Base-by-base conservation (phyloP, 2,797 vertebrate species). In the Epinephelus malabaricus region DNA sequence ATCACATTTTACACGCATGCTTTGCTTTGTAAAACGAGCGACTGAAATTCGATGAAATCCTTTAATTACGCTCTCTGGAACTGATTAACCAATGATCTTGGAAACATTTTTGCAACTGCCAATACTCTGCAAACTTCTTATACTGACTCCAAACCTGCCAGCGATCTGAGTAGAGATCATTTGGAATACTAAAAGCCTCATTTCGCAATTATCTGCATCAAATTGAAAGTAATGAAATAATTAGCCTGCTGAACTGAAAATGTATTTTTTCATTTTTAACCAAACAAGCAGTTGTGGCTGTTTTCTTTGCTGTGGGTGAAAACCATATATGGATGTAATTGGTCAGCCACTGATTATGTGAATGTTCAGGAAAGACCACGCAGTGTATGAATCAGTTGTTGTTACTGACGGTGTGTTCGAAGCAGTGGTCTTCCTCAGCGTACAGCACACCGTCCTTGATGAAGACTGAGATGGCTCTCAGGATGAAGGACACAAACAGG, bases 371-470 rank as follows among this genome's bases (percentile, higher is more conserved):
- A 50, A 62, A 58, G 3, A 62, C 58, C 40, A 14, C 30, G 17
- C 15, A 5, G 53, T 38, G 3, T 19, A 43, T 55, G 2, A 62
- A 47, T 7, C 7, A 34, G 15, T 2, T 14, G 62, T 12, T 1
- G 30, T 49, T 69, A 89, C 94, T 90, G 59, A 94, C 94, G n/a
- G 92, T 95, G 66, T 93, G 88, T 30, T 94, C 75, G 2, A 97
- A 97, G 85, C 98, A 99, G 87, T 99, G 97, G 79, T 97, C 97
- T 64, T 98, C 97, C 69, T 98, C 96, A 0, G 97, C 96, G 0
- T 97, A 99, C 68, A 99, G 94, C 67, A 99, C 96, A 0, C 97
- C 98, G 0, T 99, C 98, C 82, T 99, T 99, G 87, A 99, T 99
- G 93, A 99, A 99, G 73, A 99, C 98, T 0, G 98, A 99, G 86